Conservation (phyloP, 2,888 invertebrate species). For the Dryocosmus kuriphilus region DNA sequence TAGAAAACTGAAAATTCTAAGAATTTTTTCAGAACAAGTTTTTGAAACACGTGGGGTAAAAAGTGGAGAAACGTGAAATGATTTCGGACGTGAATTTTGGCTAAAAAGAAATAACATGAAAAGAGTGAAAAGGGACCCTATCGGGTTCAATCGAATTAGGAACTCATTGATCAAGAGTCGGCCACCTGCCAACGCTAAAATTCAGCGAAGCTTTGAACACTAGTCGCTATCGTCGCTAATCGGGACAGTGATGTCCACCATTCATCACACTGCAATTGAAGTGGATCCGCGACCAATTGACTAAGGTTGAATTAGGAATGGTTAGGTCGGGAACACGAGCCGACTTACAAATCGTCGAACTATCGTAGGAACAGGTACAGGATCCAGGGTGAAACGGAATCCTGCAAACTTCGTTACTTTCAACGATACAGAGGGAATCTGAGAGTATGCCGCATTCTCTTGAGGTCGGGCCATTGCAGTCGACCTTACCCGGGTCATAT, state of each 20-base stretch:
- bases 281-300: constrained; percentile 37
- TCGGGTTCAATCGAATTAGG: constrained; percentile 22
- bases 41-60: background rate
- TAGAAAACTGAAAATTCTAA: too few relatives aligned
- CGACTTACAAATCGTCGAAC: constrained; percentile 33
- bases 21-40: background rate
- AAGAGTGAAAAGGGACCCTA: background rate
- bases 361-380: constrained; percentile 14
- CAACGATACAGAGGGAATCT: constrained; percentile 37
- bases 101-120: background rate
- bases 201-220: constrained; percentile 30
- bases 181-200: constrained; percentile 17
- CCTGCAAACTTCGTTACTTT: constrained; percentile 55
- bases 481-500: constrained; percentile 30
- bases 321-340: constrained; percentile 28
- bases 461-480: constrained; percentile 24
- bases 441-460: constrained; percentile 30
- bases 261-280: constrained; percentile 38
- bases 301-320: constrained; percentile 25
- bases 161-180: constrained; percentile 31
- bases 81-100: background rate
- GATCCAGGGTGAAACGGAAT: constrained; percentile 50
- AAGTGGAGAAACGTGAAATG: background rate
- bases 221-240: constrained; percentile 18
- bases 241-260: constrained; percentile 29